Base-by-base conservation (phyloP, 1,140 invertebrate genomes). In the Ladona fulva region DNA sequence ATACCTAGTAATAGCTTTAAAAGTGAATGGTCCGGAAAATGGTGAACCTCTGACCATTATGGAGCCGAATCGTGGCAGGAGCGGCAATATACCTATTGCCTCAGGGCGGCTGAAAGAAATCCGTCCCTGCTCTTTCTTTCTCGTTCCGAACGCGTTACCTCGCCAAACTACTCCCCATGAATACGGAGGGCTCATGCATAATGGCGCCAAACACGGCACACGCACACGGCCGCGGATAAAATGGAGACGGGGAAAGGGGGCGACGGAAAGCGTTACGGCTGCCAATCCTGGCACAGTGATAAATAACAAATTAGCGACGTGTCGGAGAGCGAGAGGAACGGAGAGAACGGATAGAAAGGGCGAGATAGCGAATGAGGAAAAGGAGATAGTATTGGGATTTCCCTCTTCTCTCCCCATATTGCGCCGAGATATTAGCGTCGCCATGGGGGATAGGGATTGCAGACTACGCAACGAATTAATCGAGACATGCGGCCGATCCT, bases 161-260 rank as follows among this genome's bases (percentile, higher is more conserved):
- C 44, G 44, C 44, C 44, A 3, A 66, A 66, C 14, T 22, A 19
- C 16, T 22, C 14, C 52, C 52, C 3, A 66, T 66, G 52, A 66
- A 66, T 66, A 66, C 52, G 16, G n/a, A 66, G 52, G n/a, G 52
- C 52, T 66, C 52, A 66, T 66, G 52, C 52, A 66, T 66, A 66
- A 66, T 66, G 52, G n/a, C 14, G 52, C 5, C 52, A 16, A 22
- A 22, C 52, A 19, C 52, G 52, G 52, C 52, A 22, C 52, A 66
- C 52, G 3, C 14, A 19, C 44, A 10, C 44, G 44, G 44, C 44
- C 44, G 44, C 14, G 52, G 52, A 22, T 66, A 66, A 37, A 37
- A 66, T 12, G 52, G 52, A 37, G 8, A 5, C 52, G 52, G 52
- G 14, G 52, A n/a, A n/a, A n/a, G n/a, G 44, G 14, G 52, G 52